Evolutionary conservation across 2,888 invertebrate genomes (phyloP), one percentile per base, ranked within the genome.

Genomic region (Erynnis tages): DNA sequence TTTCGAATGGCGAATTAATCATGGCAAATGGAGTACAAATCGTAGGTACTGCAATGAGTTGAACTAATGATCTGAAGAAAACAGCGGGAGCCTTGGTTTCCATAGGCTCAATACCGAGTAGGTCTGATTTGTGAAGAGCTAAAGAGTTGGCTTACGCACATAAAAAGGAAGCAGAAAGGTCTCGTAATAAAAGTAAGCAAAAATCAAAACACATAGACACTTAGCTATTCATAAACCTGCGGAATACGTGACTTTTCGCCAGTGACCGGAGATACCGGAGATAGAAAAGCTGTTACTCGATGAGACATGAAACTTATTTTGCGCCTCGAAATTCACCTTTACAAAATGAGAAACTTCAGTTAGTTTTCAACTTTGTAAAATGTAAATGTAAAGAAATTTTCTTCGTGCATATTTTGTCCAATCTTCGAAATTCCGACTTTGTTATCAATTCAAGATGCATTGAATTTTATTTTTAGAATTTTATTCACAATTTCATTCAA

Each of bases 281-380:
- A 44, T 29, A n/a, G 30, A n/a, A 40, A 13, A 44, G 13, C 30
- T 44, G 11, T 19, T 8, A 21, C 21, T 44, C 11, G 29, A 30
- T 44, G 43, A 30, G 32, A 21, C 21, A n/a, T 17, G 30, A 44
- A 43, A 44, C 21, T 44, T 44, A 44, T 44, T 44, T 30, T 8
- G 21, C 21, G 19, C 30, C 5, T 8, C 19, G 19, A 44, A 32
- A 10, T 27, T 16, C 30, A 32, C 30, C 8, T 44, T 11, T 32
- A 3, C 19, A n/a, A 25, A 29, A 21, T 8, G 21, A 29, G 11
- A 32, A 32, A 44, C 30, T 30, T 32, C 19, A 44, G 30, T 32
- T 32, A 32, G 43, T 44, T 44, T 13, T 8, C 17, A 32, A 44
- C 27, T 41, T 41, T 13, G 16, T 41, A 7, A 30, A 32, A 44